phyloP scores from a whole-genome alignment of 2,797 vertebrate species.

The Catharus ustulatus region DNA sequence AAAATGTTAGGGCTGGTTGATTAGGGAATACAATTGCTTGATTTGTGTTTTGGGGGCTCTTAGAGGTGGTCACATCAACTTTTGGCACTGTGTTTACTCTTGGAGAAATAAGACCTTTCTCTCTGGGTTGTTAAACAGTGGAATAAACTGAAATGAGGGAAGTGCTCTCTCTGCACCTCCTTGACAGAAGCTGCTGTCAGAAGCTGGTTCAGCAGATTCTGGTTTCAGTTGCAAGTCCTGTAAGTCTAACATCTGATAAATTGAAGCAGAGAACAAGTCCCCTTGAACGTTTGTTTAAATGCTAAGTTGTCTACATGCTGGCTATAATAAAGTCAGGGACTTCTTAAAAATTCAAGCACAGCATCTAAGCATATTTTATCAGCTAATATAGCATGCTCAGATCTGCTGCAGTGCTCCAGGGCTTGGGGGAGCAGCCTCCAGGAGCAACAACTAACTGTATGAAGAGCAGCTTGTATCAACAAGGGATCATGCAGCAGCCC shows the following conservation, averaged over 20 bases:
- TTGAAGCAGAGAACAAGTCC: not conserved
- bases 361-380: not conserved
- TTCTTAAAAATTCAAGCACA: not conserved
- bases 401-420: not conserved
- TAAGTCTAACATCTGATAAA: not conserved
- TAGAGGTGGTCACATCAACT: not conserved
- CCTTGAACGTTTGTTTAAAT: not conserved
- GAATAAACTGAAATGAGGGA: not conserved
- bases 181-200: not conserved
- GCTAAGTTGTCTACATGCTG: not conserved
- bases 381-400: not conserved
- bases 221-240: not conserved
- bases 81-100: constrained; percentile 18
- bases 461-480: not conserved
- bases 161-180: not conserved
- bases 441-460: not conserved
- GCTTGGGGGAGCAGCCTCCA: not conserved
- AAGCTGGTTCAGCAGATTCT: not conserved
- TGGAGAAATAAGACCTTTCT: not conserved
- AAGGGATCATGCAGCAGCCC: not conserved
- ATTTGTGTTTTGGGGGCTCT: not conserved
- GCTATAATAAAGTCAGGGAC: not conserved
- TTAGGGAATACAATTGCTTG: not conserved
- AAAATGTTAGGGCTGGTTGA: not conserved
- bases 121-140: not conserved